Base-by-base conservation (phyloP, 2,888 invertebrate species). In the Aphrophora alni region DNA sequence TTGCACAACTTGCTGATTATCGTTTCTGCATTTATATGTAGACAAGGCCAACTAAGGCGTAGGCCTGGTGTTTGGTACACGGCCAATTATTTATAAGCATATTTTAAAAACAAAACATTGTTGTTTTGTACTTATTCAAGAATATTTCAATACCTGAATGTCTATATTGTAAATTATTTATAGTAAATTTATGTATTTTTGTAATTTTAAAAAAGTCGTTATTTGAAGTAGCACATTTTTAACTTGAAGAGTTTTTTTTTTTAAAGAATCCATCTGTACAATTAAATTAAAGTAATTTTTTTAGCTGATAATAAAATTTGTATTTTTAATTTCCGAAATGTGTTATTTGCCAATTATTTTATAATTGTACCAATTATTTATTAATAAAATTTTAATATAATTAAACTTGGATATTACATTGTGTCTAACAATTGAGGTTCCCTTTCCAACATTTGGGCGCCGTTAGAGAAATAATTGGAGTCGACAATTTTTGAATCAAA, bases 291-390 rank as follows among this genome's bases (percentile, higher is more conserved):
- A 59, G 59, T 59, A 59, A 21, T 59, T 59, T 44, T 59, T 59
- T 5, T 59, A 59, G 59, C 59, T 59, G 59, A 14, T 21, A 59
- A 59, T 59, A 21, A 59, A 59, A 59, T 21, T 21, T 5, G 12
- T 2, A 21, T 3, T 21, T 10, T 59, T 59, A 21, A 59, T 59
- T 59, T 59, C 21, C 21, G 59, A 21, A 59, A 59, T 59, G 12
- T 59, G 59, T 59, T 59, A 59, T 59, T n/a, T 59, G 59, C 21
- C 59, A 59, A 59, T 59, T 59, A 59, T 21, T 59, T 59, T 59
- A 59, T 59, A 59, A 59, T 59, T 59, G 59, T 59, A 59, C 59
- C 59, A 59, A 59, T 59, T 59, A 59, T 59, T 59, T 59, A 59
- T 59, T 59, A 59, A 59, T 59, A 59, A 59, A 59, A 59, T 21